A percentile compares a stretch with the other conserved stretches of the same genome.
Evolutionary conservation across 2,797 vertebrate species (phyloP).

Genomic region (Poeciliopsis gracilis): DNA sequence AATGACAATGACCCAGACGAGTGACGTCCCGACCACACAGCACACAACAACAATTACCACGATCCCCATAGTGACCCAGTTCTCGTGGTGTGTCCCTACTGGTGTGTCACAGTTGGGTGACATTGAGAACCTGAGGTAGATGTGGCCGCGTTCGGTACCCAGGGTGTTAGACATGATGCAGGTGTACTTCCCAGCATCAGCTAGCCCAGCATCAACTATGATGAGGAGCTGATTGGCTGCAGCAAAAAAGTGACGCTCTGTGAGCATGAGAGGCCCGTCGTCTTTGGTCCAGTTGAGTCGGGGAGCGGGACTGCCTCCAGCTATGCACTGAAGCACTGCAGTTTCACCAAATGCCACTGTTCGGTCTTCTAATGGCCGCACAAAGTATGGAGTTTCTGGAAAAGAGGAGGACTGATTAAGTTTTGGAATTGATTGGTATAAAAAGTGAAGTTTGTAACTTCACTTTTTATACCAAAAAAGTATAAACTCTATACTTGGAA

Average conservation of each 20-base stretch:
- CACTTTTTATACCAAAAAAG: too few relatives aligned
- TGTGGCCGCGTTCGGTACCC: slow-evolving; percentile 92
- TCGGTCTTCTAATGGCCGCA: slow-evolving; percentile 89
- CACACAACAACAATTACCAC: slow-evolving; percentile 98
- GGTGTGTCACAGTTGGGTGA: slow-evolving; percentile 91
- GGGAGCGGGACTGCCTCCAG: slow-evolving; percentile 92
- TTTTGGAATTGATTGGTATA: slow-evolving; percentile 3
- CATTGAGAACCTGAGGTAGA: slow-evolving; percentile 89
- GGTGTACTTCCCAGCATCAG: slow-evolving; percentile 93
- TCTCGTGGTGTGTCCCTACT: slow-evolving; percentile 82
- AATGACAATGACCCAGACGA: slow-evolving; percentile 99
- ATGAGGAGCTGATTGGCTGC: slow-evolving; percentile 96
- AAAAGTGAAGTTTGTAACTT: not conserved
- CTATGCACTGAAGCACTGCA: slow-evolving; percentile 95
- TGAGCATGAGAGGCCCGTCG: slow-evolving; percentile 89
- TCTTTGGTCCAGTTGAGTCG: slow-evolving; percentile 98
- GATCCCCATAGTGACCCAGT: slow-evolving; percentile 95
- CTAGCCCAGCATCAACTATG: slow-evolving; percentile 91
- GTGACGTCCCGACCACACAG: slow-evolving; percentile 97
- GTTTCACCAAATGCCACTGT: slow-evolving; percentile 95
- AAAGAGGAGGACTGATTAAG: slow-evolving; percentile 11
- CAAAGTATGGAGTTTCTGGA: slow-evolving; percentile 93
- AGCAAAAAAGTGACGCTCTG: slow-evolving; percentile 96
- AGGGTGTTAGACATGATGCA: slow-evolving; percentile 97
- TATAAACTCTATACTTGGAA: too few relatives aligned